Evolutionary conservation across 2,113 vertebrate species (phyloP).

Genomic region (Stigmatopora nigra): DNA sequence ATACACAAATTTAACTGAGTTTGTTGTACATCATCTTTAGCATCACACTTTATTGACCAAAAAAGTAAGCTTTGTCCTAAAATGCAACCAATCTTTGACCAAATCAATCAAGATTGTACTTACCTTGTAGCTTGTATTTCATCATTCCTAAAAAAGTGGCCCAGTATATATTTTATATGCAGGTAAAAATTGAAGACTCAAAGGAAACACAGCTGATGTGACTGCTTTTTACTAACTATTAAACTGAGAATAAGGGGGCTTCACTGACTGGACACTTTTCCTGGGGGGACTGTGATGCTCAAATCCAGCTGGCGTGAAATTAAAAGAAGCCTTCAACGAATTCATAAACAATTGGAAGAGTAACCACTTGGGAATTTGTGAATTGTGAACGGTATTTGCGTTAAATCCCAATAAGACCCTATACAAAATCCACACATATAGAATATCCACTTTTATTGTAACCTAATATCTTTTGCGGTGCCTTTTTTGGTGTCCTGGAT

Average conservation of each 20-base stretch:
- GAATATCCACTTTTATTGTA: slow-evolving; percentile 60
- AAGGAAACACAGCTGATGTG: not conserved
- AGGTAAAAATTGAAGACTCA: not conserved
- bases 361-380: slow-evolving; percentile 29
- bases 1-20: not conserved
- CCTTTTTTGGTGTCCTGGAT: slow-evolving; percentile 42
- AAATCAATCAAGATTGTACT: not conserved
- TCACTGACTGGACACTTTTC: slow-evolving; percentile 15
- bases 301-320: slow-evolving; percentile 38
- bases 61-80: not conserved
- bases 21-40: not conserved
- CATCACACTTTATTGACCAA: not conserved
- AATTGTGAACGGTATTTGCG: slow-evolving; percentile 60
- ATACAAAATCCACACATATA: slow-evolving; percentile 51
- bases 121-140: not conserved
- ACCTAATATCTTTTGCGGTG: slow-evolving; percentile 50
- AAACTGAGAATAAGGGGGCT: slow-evolving; percentile 18
- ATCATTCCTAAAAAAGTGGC: not conserved
- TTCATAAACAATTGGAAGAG: slow-evolving; percentile 49
- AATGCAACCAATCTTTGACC: not conserved
- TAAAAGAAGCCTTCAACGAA: slow-evolving; percentile 32
- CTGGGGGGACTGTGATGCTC: slow-evolving; percentile 25
- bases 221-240: not conserved
- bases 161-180: not conserved
- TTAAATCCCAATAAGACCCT: slow-evolving; percentile 64